Evolutionary conservation across 2,113 vertebrate genomes (phyloP).

Genomic region (Aegithalos caudatus): DNA sequence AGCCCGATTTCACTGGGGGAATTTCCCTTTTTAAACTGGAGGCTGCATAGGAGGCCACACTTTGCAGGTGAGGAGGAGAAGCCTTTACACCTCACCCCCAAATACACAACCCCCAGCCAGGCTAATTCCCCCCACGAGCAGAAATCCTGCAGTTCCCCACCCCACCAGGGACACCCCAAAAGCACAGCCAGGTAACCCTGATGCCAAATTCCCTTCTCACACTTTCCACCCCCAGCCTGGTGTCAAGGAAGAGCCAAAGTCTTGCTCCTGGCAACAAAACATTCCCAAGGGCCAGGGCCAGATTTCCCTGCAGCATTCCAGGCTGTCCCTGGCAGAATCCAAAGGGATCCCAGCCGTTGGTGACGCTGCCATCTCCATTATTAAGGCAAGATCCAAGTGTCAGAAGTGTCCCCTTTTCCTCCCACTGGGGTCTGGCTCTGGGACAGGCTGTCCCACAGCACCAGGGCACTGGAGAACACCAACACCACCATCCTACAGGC

Average conservation of each 20-base stretch:
- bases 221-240: neutral
- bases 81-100: neutral
- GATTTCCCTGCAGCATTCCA: neutral
- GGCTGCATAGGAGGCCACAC: neutral
- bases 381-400: neutral
- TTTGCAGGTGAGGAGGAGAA: neutral
- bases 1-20: neutral
- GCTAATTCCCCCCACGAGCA: fast-evolving
- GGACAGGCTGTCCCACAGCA: neutral
- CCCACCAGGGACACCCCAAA: neutral
- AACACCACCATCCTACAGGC: neutral
- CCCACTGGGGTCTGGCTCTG: neutral
- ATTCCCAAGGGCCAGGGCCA: fast-evolving
- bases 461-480: neutral
- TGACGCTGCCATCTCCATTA: fast-evolving
- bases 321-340: neutral
- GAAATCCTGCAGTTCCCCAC: neutral
- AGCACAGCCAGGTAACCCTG: neutral
- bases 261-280: neutral
- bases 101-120: fast-evolving
- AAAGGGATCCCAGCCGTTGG: neutral
- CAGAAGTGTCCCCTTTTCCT: neutral
- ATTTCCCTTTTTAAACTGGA: neutral
- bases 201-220: neutral
- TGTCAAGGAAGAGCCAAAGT: neutral